Base-by-base conservation (phyloP, 2,113 vertebrate species). In the Penelope pileata region DNA sequence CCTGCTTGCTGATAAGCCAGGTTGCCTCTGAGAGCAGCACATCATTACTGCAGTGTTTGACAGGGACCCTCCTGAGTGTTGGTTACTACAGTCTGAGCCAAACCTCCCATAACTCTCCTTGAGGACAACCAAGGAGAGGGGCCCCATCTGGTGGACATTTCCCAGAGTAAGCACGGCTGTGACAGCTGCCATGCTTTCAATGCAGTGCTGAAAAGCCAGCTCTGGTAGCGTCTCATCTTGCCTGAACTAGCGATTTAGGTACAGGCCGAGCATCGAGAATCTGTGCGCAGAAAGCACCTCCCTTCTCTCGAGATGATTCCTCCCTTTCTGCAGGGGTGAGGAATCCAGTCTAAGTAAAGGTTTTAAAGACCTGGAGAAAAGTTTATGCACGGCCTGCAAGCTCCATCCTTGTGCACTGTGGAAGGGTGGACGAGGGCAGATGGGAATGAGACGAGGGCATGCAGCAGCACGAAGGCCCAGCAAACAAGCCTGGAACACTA, bases 61-160 rank as follows among this genome's bases (percentile, higher is more conserved):
- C 78, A 69, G 34, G 16, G 29, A 76, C 38, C 12, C 12, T 47
- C 66, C 58, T 47, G 23, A 84, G 38, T 17, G 23, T 24, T 74
- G 72, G 26, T 43, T 74, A 42, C 24, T 62, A 32, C 9, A 89
- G 51, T 50, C 47, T 63, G 38, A 93, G 59, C 29, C 69, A 29
- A 86, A 14, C 5, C 7, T 26, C 34, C 24, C 32, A 16, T 12
- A 60, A 88, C 10, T 9, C 45, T 29, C 72, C 47, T 32, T 66
- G 7, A 1, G 7, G 54, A 23, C 45, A 73, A 3, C 16, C 32
- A 50, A 38, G 70, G 77, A 92, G 47, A 86, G 59, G 42, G 78
- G 67, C 87, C 59, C 94, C 91, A 95, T 70, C 93, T 91, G 51
- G 90, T 96, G 94, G 94, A 40, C 47, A 3, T 78, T 90, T 95